A percentile compares a stretch with the other conserved stretches of the same genome.
These are phyloP conservation scores for Somateria mollissima DNA, from an alignment of 2,797 vertebrate species.

Conservation along the genomic window DNA sequence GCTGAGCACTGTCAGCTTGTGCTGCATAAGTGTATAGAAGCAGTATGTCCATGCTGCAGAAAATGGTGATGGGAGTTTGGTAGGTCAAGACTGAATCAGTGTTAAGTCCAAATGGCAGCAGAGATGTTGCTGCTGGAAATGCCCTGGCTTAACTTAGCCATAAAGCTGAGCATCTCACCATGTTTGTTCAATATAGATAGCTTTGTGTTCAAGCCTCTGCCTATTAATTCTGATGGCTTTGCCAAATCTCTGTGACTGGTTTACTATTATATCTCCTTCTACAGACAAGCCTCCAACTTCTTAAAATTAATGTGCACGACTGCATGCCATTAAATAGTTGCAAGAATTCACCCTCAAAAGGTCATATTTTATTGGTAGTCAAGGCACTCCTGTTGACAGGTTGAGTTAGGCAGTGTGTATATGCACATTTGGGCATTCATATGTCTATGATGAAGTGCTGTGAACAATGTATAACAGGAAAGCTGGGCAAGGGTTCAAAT, in stretches of 20 bases:
- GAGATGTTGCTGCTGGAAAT: background rate
- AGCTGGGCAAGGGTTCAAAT: background rate
- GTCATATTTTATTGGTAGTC: background rate
- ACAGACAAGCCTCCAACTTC: background rate
- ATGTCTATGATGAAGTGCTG: background rate
- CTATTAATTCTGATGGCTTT: background rate
- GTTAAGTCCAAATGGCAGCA: background rate
- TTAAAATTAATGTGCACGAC: background rate
- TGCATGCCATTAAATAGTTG: background rate
- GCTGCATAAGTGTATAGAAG: accelerated
- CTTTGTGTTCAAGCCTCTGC: background rate
- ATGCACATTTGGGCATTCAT: background rate
- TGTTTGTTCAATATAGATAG: background rate
- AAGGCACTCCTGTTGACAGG: background rate
- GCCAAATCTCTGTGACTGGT: background rate
- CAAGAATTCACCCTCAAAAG: background rate
- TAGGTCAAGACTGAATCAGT: background rate
- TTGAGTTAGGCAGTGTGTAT: background rate
- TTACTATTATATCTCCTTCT: background rate
- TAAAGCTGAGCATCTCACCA: background rate
- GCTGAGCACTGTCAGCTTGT: background rate
- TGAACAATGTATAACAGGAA: background rate
- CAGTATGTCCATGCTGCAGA: background rate
- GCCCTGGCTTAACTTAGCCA: background rate
- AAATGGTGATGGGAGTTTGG: background rate